Base-by-base conservation (phyloP, 1,140 invertebrate species). In the Oncopodura yosiiana region DNA sequence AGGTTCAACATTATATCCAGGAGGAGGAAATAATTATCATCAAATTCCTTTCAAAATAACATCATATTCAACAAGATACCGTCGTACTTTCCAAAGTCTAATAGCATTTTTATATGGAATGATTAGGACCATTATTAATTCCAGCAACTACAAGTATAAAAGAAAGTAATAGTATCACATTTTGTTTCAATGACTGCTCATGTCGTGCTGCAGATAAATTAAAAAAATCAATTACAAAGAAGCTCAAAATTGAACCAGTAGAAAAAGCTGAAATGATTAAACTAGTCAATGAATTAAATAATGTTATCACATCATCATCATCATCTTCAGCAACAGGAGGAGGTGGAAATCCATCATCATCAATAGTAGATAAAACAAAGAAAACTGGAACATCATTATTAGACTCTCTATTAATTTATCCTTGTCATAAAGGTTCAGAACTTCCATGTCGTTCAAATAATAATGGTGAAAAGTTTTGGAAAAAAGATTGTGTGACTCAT, bases 11-110 rank as follows among this genome's bases (percentile, higher is more conserved):
- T 30, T 38, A 44, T 43, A 6, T 37, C 16, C 16, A 26, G 12
- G 24, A 45, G 30, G 12, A 37, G 27, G 29, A 51, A 3, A 64
- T 54, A 46, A 39, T 60, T 21, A 69, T 82, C 21, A 75, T n/a
- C n/a, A n/a, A n/a, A n/a, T n/a, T n/a, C n/a, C n/a, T n/a, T n/a
- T n/a, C n/a, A n/a, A n/a, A n/a, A n/a, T n/a, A n/a, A n/a, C n/a
- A n/a, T n/a, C 86, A 3, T 86, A 83, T 65, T 86, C 84, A 53
- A 94, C 90, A 0, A 76, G 83, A 32, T 90, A 89, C 69, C 74
- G 85, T 6, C 77, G 91, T 64, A 94, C 91, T 11, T 88, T 88
- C 60, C 90, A 94, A 69, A 93, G 88, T 66, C 82, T 83, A 3
- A 70, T 90, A 32, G 86, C 87, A 2, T 75, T 91, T 56, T 67